Evolutionary conservation across 2,797 vertebrate species (phyloP), one percentile per base, ranked within the genome.

Genomic region (Poecilia velifera): DNA sequence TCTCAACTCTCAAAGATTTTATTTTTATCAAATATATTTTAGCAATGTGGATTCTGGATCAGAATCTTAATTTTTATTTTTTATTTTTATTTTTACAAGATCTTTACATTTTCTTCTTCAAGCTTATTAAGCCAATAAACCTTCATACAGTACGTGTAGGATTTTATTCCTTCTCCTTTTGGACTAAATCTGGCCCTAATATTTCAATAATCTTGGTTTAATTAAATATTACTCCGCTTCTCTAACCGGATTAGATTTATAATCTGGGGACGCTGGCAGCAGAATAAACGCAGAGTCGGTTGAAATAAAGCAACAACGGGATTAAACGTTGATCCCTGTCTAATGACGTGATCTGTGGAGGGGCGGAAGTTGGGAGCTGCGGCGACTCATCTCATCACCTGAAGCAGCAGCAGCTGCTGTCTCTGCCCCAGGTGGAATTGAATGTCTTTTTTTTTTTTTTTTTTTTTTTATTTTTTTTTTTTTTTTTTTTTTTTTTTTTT

Each of bases 251-350:
- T 95, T 91, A 85, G 81, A 9, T 77, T 51, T 34, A 55, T 94
- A 91, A 94, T 91, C 91, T 89, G 45, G 90, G 93, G 93, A 96
- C 89, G 25, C 78, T 86, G 84, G 84, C 86, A 82, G 88, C 36
- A 41, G 73, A 20, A 10, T 75, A 72, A 86, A 95, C 94, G 97
- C 95, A 95, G 95, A 91, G 94, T 93, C 94, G 96, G 96, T 97
- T 96, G 96, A 96, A 96, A 96, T 96, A 94, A 97, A 95, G 96
- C 96, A 91, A 96, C 95, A 96, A 96, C 96, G 90, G 96, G 96
- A 97, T 97, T 97, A 97, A 96, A 96, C 94, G 95, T 94, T 43
- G 96, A 94, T 95, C 96, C 95, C 96, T 95, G 92, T 85, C 95
- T 97, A 96, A 97, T 97, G 96, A 96, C 97, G 96, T 95, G 94